Base-by-base conservation (phyloP, 2,888 invertebrate genomes). In the Frankliniella fusca region DNA sequence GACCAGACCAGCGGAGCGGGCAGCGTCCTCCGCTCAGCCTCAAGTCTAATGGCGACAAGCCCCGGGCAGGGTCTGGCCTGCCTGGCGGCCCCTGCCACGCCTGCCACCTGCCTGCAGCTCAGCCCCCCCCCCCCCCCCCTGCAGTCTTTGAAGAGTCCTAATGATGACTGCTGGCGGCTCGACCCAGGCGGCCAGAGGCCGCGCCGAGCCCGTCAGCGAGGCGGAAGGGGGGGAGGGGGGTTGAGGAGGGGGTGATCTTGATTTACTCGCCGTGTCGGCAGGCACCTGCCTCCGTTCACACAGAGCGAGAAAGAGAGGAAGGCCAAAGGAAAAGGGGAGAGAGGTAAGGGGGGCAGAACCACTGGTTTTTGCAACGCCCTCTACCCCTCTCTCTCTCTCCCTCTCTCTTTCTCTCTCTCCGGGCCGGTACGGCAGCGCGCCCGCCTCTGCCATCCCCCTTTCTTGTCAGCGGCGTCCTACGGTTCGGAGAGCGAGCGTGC, bases 221-320 rank as follows among this genome's bases (percentile, higher is more conserved):
- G 61, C 61, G 61, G 61, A 61, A 61, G 61, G n/a, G 61, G 61
- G 61, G 61, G 61, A 61, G 61, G 1, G n/a, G 61, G 61, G 18
- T 5, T 27, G 70, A 23, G 10, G 8, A 9, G 70, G 70, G 70
- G 12, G 70, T 76, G 70, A 76, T 76, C 70, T 76, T 76, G 70
- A 76, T 76, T 76, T 76, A 76, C 70, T 76, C 70, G 23, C 23
- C 70, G 70, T 76, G 70, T 76, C 70, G n/a, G 70, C 7, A 27
- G 23, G 70, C 70, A 76, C 70, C 70, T 76, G 70, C 70, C 70
- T 76, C 27, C 70, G 70, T 76, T 76, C 70, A 76, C 70, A 76
- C 70, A 27, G 23, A 70, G 70, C 9, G 70, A 23, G 70, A 23
- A 3, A 27, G 70, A 27, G 70, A 23, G 70, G 23, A 12, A 27